Base-by-base conservation (phyloP, 2,797 vertebrate species). In the Melanotaenia parkinsoni region DNA sequence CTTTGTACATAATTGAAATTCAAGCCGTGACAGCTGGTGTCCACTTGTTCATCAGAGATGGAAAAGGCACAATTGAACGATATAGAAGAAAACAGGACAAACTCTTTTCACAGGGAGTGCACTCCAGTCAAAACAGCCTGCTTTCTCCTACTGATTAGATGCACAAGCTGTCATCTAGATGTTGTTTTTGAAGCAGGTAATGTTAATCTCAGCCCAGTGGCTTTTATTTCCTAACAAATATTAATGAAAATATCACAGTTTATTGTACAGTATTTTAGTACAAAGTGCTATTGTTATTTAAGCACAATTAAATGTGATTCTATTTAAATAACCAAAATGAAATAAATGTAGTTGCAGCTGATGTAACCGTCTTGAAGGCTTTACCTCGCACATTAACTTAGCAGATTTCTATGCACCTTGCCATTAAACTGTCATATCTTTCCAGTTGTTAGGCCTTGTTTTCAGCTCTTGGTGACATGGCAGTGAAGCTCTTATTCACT, bases 391-490 rank as follows among this genome's bases (percentile, higher is more conserved):
- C 72, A 69, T 79, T 66, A 79, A 75, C 58, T 76, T 73, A 79
- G 63, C 59, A 63, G 60, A 62, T 59, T 60, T 71, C 57, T 70
- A 57, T 74, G 40, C 64, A 63, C 63, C 58, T 80, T 79, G 70
- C 69, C 43, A 63, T 73, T 83, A 81, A 83, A 11, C 77, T 79
- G 76, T 76, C 76, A 4, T 63, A 63, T 79, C 62, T 72, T 43
- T 72, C 26, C 70, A 43, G 65, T 70, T 69, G 32, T 72, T 65
- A 35, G 62, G 14, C 37, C 63, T 81, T 71, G 76, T 84, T 85
- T 86, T 80, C 9, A 84, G 67, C 79, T 86, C 61, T 68, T 38
- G 16, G 37, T 61, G 74, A 68, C 20, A 37, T 84, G 72, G 87
- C 63, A 59, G 56, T 70, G 70, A 58, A 71, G 71, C 74, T 77